phyloP scores from a whole-genome alignment of 2,888 invertebrate genomes.

The Lasioglossum morio region DNA sequence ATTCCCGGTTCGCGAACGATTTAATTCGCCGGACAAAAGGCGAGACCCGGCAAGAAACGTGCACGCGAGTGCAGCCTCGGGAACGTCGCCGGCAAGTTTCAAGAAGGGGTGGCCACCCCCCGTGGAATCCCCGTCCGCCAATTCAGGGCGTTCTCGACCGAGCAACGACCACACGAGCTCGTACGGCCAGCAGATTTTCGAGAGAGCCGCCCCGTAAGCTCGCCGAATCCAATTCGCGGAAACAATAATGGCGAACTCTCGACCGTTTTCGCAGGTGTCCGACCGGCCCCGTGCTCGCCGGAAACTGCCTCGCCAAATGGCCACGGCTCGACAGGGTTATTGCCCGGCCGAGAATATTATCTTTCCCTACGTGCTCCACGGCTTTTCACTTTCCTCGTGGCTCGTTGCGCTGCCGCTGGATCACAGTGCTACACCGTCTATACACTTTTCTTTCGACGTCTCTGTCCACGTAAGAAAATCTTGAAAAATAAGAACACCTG shows the following conservation, averaged over 20 bases:
- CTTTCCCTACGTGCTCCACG: constrained; percentile 22
- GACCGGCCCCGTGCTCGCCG: constrained; percentile 21
- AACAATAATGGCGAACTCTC: constrained; percentile 69
- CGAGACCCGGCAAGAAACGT: constrained; percentile 12
- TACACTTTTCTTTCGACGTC: too few relatives aligned
- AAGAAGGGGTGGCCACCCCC: constrained; percentile 26
- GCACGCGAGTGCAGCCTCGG: not conserved
- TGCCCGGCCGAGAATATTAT: constrained; percentile 59
- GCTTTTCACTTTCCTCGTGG: constrained; percentile 10
- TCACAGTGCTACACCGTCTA: too few relatives aligned
- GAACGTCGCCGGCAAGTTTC: constrained; percentile 34
- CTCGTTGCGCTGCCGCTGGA: not conserved
- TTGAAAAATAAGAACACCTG: too few relatives aligned
- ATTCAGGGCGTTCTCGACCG: constrained; percentile 28
- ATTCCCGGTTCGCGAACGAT: constrained; percentile 33
- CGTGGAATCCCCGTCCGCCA: constrained; percentile 33
- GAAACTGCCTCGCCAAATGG: constrained; percentile 59
- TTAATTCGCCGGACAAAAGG: constrained; percentile 32
- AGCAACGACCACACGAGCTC: constrained; percentile 43
- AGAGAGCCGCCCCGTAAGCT: constrained; percentile 47
- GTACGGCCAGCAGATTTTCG: constrained; percentile 60
- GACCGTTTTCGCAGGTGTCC: constrained; percentile 40
- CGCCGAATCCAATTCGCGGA: constrained; percentile 69
- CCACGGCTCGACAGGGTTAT: constrained; percentile 48
- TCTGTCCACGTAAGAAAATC: too few relatives aligned